Conservation (phyloP, 2,797 vertebrate genomes). For the Microtus californicus region DNA sequence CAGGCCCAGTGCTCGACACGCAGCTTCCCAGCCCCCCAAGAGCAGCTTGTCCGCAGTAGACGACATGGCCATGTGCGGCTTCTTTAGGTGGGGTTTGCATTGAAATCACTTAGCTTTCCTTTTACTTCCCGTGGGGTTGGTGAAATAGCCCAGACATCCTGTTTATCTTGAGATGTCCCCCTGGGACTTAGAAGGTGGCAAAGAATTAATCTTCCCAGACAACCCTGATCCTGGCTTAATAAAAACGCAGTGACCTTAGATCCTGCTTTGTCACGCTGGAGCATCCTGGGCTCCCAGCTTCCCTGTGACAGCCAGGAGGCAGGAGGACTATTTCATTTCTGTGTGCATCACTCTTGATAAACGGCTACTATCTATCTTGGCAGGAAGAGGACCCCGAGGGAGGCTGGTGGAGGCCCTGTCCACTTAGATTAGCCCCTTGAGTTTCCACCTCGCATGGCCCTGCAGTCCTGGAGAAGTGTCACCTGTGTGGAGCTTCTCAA, state of each 20-base stretch:
- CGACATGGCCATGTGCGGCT: background rate
- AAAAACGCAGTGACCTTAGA: conserved; percentile 85
- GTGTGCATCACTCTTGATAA: conserved; percentile 84
- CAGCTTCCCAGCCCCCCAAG: background rate
- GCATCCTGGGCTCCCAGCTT: conserved; percentile 80
- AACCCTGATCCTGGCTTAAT: conserved; percentile 85
- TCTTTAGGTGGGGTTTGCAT: conserved; percentile 38
- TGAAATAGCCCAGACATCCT: conserved; percentile 35
- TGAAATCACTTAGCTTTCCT: conserved; percentile 39
- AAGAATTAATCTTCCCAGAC: conserved; percentile 84
- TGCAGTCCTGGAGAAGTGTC: conserved; percentile 73
- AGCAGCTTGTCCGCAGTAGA: background rate
- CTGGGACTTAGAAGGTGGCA: conserved; percentile 80
- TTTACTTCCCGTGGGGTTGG: background rate
- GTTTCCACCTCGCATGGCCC: conserved; percentile 63
- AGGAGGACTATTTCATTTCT: conserved; percentile 84
- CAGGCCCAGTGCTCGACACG: background rate
- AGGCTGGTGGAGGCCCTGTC: conserved; percentile 29
- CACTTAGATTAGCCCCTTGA: conserved; percentile 75
- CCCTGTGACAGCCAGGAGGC: conserved; percentile 75
- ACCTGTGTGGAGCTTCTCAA: conserved; percentile 47
- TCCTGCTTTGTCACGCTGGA: background rate
- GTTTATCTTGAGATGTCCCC: conserved; percentile 81
- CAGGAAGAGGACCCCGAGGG: conserved; percentile 69
- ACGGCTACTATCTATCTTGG: conserved; percentile 74